Percentiles rank a stretch among this genome's conserved stretches.
phyloP scores from a whole-genome alignment of 2,113 vertebrate genomes.

The Dipodomys stephensi region DNA sequence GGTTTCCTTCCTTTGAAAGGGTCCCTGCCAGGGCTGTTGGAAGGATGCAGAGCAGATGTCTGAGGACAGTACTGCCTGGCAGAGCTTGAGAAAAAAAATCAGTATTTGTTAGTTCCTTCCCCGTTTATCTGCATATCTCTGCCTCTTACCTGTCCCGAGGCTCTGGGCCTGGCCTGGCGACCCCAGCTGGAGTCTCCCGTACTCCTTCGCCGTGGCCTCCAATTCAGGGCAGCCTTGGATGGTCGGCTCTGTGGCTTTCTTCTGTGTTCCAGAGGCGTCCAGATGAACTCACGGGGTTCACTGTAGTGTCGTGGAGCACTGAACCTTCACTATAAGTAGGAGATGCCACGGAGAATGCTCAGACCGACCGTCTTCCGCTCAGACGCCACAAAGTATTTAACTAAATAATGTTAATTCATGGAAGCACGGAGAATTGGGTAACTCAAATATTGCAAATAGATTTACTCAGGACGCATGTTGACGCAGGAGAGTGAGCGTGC shows the following conservation, averaged over 20 bases:
- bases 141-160: constrained; percentile 50
- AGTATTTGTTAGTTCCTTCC: constrained; percentile 63
- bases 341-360: neutral
- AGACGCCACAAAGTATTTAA: constrained; percentile 37
- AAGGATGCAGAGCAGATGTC: constrained; percentile 70
- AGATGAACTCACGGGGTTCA: neutral
- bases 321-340: constrained; percentile 41
- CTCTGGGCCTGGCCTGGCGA: constrained; percentile 40
- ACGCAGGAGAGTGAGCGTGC: neutral
- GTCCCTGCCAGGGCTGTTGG: constrained; percentile 29
- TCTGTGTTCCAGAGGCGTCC: neutral
- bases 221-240: neutral
- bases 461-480: constrained; percentile 18
- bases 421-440: constrained; percentile 4
- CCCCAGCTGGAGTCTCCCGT: constrained; percentile 49
- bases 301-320: neutral
- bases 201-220: constrained; percentile 18
- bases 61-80: constrained; percentile 47
- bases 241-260: neutral
- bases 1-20: constrained; percentile 59
- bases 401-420: constrained; percentile 55
- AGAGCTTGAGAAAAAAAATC: constrained; percentile 63
- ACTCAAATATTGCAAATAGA: constrained; percentile 38
- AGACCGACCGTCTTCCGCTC: neutral
- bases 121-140: constrained; percentile 69